These are phyloP conservation scores for Oscarella lobularis DNA, from an alignment of 37 sponge, comb jelly and placozoan species.

Conservation along the genomic window DNA sequence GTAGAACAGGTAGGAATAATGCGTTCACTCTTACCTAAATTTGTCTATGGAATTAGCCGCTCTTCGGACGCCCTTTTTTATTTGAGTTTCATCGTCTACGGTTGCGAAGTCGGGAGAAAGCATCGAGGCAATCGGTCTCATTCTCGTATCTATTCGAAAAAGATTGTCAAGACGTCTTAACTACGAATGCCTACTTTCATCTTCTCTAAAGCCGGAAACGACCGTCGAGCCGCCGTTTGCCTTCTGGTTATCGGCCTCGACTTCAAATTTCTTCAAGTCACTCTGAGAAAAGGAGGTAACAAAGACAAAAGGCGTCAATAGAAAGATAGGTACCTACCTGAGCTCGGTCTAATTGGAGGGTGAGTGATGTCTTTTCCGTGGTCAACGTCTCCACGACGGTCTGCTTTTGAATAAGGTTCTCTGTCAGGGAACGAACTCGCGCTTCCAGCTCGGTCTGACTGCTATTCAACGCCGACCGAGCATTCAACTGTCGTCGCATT, in stretches of 20 bases:
- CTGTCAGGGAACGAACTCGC: constrained; percentile 53
- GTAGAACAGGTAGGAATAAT: not conserved
- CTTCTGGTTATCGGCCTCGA: not conserved
- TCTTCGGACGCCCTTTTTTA: constrained; percentile 22
- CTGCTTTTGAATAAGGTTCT: constrained; percentile 73
- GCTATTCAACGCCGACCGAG: not conserved
- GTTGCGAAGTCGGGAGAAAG: constrained; percentile 11
- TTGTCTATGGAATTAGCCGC: constrained; percentile 52
- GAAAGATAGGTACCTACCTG: not conserved
- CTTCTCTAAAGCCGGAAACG: not conserved
- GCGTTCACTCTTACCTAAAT: constrained; percentile 31
- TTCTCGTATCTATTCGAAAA: not conserved
- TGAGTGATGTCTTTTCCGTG: constrained; percentile 48
- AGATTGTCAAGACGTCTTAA: not conserved
- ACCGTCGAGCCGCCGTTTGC: constrained; percentile 4
- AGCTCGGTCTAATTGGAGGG: constrained; percentile 49
- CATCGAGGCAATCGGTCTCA: constrained; percentile 38
- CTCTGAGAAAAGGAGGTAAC: not conserved
- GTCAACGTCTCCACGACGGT: constrained; percentile 64
- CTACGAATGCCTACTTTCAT: not conserved
- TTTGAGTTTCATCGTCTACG: not conserved
- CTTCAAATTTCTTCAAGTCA: not conserved
- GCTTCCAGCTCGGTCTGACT: constrained; percentile 34
- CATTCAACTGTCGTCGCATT: not conserved
- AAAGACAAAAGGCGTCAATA: not conserved